These are phyloP conservation scores for Trematomus loennbergii DNA, from an alignment of 2,113 vertebrate genomes.

Conservation along the genomic window DNA sequence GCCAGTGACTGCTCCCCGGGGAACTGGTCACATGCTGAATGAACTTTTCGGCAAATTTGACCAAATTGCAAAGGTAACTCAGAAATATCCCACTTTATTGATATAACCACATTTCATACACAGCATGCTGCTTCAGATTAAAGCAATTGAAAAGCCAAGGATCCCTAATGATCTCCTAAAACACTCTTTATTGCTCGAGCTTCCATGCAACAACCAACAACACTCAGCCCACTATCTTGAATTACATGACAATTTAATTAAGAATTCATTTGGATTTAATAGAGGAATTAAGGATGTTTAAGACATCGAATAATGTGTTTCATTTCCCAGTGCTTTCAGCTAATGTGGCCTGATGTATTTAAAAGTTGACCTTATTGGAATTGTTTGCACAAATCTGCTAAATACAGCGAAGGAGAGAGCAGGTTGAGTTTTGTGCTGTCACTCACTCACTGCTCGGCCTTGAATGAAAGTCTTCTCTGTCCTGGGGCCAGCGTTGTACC, in stretches of 20 bases:
- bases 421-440: constrained; percentile 15
- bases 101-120: neutral
- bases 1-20: constrained; percentile 88
- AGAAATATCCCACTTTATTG: constrained; percentile 8
- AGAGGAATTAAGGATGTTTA: constrained; percentile 4
- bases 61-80: constrained; percentile 89
- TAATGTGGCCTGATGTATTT: neutral
- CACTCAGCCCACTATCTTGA: neutral
- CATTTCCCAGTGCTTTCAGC: neutral
- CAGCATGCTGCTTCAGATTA: neutral
- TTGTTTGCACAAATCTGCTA: neutral
- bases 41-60: constrained; percentile 93
- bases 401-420: neutral
- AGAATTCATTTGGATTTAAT: constrained; percentile 23
- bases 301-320: neutral
- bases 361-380: neutral
- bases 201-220: constrained; percentile 6
- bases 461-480: constrained; percentile 15
- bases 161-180: neutral
- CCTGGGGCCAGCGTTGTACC: constrained; percentile 31
- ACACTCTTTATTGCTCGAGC: neutral
- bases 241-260: constrained; percentile 3
- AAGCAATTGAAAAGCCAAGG: neutral
- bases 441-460: constrained; percentile 30
- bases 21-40: constrained; percentile 91